Conservation (phyloP, 2,797 vertebrate species). For the Tenualosa ilisha region DNA sequence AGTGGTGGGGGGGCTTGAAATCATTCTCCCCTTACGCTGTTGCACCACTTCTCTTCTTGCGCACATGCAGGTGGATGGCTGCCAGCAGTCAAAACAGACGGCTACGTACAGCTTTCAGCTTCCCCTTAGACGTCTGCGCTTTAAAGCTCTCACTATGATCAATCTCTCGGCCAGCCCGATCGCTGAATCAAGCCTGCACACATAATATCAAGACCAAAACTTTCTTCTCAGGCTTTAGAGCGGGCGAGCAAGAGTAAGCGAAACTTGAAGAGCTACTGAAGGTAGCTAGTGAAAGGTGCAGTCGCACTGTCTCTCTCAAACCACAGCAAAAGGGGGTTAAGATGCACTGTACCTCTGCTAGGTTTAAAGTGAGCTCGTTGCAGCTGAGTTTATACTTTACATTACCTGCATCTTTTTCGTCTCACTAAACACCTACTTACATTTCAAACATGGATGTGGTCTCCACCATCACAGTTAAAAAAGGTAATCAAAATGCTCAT, state of each 20-base stretch:
- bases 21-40: conserved; percentile 6
- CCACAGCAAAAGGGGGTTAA: background rate
- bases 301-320: background rate
- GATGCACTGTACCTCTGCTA: background rate
- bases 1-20: background rate
- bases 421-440: conserved; percentile 80
- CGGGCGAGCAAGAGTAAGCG: background rate
- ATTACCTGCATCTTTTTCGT: background rate
- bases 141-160: background rate
- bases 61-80: conserved; percentile 16
- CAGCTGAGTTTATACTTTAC: background rate
- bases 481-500: conserved; percentile 79
- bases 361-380: background rate
- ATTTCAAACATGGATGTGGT: conserved; percentile 75
- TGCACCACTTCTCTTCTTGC: background rate
- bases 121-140: background rate
- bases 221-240: background rate
- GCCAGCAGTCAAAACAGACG: conserved; percentile 3
- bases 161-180: background rate
- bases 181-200: background rate
- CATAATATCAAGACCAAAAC: background rate
- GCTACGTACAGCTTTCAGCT: background rate
- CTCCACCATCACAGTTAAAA: conserved; percentile 68
- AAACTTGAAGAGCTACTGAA: background rate
- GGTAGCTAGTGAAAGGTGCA: background rate